Conservation (phyloP, 2,888 invertebrate species). For the Drosophila macrospina region DNA sequence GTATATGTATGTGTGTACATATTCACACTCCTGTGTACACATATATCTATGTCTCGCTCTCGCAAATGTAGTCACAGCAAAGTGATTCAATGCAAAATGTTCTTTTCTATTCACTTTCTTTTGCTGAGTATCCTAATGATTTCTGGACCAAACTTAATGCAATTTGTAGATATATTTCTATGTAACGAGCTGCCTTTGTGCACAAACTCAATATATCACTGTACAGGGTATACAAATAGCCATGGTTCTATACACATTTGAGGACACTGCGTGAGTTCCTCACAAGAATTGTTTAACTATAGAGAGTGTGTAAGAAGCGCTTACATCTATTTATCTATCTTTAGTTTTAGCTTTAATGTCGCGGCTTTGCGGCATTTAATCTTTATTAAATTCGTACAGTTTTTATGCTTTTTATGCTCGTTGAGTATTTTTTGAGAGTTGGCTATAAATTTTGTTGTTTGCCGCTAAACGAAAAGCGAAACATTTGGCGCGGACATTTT, state of each 20-base stretch:
- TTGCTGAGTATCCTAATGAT: too few relatives aligned
- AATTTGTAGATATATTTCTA: too few relatives aligned
- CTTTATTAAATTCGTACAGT: conserved; percentile 17
- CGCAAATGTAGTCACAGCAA: too few relatives aligned
- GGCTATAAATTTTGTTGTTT: conserved; percentile 50
- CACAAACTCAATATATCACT: too few relatives aligned
- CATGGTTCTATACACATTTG: not conserved
- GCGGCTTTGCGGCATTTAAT: conserved; percentile 9
- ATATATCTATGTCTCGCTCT: too few relatives aligned
- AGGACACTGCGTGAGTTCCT: not conserved
- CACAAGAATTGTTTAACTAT: not conserved
- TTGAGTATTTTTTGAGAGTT: conserved; percentile 14
- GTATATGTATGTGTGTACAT: too few relatives aligned
- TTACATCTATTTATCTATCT: conserved; percentile 12
- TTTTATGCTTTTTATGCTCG: conserved; percentile 24
- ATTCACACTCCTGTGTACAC: too few relatives aligned
- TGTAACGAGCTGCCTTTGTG: too few relatives aligned
- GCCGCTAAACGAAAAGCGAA: conserved; percentile 53
- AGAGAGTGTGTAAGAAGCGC: conserved; percentile 2
- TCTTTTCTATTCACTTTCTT: too few relatives aligned
- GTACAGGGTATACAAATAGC: not conserved
- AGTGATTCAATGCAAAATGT: too few relatives aligned
- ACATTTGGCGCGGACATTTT: conserved; percentile 59
- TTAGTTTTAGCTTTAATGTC: conserved; percentile 25
- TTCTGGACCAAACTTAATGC: too few relatives aligned